phyloP scores from a whole-genome alignment of 2,888 invertebrate species.

The Euproctis similis region DNA sequence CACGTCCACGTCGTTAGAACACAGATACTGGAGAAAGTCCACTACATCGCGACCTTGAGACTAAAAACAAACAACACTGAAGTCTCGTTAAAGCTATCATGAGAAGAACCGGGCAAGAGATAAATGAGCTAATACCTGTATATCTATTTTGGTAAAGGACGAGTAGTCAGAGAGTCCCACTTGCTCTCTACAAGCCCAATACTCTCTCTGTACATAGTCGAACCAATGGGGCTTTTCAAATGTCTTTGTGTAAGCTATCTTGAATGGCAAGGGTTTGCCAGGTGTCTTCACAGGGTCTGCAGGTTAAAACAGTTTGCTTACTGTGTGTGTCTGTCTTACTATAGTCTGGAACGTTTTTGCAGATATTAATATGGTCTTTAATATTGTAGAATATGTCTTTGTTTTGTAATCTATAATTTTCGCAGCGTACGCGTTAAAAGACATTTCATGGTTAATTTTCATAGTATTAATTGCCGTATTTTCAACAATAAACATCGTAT shows the following conservation, averaged over 20 bases:
- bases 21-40: constrained; percentile 91
- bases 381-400: no score
- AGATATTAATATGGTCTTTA: no score
- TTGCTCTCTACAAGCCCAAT: constrained; percentile 93
- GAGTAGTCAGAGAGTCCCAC: constrained; percentile 97
- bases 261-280: constrained; percentile 59
- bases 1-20: constrained; percentile 97
- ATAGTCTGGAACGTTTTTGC: no score
- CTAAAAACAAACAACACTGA: constrained; percentile 63
- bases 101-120: no score
- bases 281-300: constrained; percentile 53
- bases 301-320: background rate
- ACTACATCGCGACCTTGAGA: constrained; percentile 93
- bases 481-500: no score
- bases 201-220: constrained; percentile 89
- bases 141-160: constrained; percentile 96
- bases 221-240: constrained; percentile 97
- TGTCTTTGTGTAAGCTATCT: constrained; percentile 86
- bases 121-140: constrained; percentile 78
- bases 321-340: no score
- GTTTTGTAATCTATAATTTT: no score
- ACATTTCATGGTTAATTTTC: no score
- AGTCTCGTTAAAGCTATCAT: no score
- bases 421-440: no score
- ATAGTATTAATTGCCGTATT: no score